A percentile compares a stretch with the other conserved stretches of the same genome.
phyloP scores from a whole-genome alignment of 2,888 invertebrate genomes.

The Scaptomyza tumidula region DNA sequence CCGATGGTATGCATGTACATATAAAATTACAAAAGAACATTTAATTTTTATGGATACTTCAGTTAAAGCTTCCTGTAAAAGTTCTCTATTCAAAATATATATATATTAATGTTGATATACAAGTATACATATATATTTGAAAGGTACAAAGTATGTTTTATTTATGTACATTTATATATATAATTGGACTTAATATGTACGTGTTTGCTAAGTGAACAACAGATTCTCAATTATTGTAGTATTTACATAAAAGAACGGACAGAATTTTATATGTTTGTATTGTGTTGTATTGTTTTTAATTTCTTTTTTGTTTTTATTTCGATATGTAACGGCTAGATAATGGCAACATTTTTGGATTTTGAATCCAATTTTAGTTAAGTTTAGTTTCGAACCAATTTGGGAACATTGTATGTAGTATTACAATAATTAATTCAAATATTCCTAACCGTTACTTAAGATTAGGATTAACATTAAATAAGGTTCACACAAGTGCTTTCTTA shows the following conservation, averaged over 20 bases:
- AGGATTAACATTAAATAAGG: constrained; percentile 17
- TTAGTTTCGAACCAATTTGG: constrained; percentile 61
- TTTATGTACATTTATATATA: constrained; percentile 13
- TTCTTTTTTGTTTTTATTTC: neutral
- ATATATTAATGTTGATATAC: constrained; percentile 5
- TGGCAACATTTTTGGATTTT: constrained; percentile 61
- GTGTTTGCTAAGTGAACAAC: constrained; percentile 29
- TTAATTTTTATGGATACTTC: constrained; percentile 20
- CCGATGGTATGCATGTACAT: constrained; percentile 38
- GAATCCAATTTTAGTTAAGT: constrained; percentile 44
- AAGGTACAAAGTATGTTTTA: constrained; percentile 43
- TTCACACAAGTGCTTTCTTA: constrained; percentile 35
- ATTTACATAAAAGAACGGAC: constrained; percentile 22
- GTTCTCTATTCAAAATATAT: constrained; percentile 73
- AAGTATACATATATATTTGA: constrained; percentile 14
- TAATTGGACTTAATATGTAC: constrained; percentile 9
- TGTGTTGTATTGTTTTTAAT: constrained; percentile 6
- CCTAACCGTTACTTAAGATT: constrained; percentile 61
- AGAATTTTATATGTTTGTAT: constrained; percentile 9
- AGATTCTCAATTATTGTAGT: constrained; percentile 21
- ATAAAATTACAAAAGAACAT: constrained; percentile 72
- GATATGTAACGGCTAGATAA: constrained; percentile 73
- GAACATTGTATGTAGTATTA: constrained; percentile 47
- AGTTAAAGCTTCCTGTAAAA: constrained; percentile 64
- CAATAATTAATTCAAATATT: constrained; percentile 31